Percentiles rank a stretch among this genome's conserved stretches.
Evolutionary conservation across 2,888 invertebrate species (phyloP).

Genomic region (Allacma fusca): DNA sequence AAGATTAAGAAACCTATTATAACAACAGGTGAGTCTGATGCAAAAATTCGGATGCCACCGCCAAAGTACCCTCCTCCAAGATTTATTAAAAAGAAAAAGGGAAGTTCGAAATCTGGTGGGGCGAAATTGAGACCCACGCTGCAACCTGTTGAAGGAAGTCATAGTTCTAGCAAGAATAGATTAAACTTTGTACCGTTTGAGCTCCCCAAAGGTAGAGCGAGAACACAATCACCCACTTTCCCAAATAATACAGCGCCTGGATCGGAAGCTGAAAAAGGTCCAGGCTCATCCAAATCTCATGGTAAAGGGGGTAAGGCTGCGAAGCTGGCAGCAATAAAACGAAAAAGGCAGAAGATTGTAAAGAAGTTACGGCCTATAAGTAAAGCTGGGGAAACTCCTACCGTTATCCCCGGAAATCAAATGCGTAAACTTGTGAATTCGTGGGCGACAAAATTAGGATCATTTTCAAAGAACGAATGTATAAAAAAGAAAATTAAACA

Average conservation of each 20-base stretch:
- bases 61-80: slow-evolving; percentile 22
- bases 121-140: slow-evolving; percentile 12
- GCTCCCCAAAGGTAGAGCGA: neutral
- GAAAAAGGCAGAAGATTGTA: slow-evolving; percentile 3
- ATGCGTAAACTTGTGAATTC: slow-evolving; percentile 20
- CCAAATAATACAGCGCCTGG: slow-evolving; percentile 10
- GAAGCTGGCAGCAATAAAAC: neutral
- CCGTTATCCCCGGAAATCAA: neutral
- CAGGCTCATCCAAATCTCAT: slow-evolving; percentile 14
- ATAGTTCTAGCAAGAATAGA: slow-evolving; percentile 3
- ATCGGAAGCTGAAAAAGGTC: neutral
- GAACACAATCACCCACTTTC: neutral
- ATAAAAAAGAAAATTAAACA: neutral
- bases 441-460: slow-evolving; percentile 29
- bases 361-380: slow-evolving; percentile 5
- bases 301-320: neutral
- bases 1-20: slow-evolving; percentile 19
- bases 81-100: slow-evolving; percentile 4
- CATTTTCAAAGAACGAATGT: neutral
- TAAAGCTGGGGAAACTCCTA: slow-evolving; percentile 9
- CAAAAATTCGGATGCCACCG: slow-evolving; percentile 30
- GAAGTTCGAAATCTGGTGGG: neutral
- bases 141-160: slow-evolving; percentile 11
- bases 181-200: slow-evolving; percentile 18
- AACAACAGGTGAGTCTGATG: slow-evolving; percentile 21